Evolutionary conservation across 2,888 invertebrate species (phyloP).

Genomic region (Dysmachus trigonus): DNA sequence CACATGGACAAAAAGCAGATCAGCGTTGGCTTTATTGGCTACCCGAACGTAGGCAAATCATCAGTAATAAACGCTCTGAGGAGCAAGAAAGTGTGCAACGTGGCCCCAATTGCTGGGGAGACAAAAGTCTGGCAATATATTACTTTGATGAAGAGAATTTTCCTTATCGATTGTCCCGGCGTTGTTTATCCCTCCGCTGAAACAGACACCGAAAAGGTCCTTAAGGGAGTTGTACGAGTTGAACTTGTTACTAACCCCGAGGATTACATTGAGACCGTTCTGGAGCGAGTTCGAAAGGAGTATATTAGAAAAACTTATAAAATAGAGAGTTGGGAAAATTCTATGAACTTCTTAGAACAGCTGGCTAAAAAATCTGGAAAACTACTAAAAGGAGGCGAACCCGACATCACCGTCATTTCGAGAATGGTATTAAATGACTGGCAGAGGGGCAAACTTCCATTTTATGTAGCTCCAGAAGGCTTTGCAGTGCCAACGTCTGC

Average conservation of each 20-base stretch:
- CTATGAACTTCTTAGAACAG: constrained; percentile 91
- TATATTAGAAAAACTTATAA: constrained; percentile 92
- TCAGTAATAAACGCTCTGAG: constrained; percentile 97
- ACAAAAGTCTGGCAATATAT: constrained; percentile 99
- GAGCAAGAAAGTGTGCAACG: constrained; percentile 98
- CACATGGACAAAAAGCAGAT: constrained; percentile 98
- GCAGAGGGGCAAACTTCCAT: constrained; percentile 97
- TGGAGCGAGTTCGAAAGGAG: constrained; percentile 87
- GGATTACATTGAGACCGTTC: constrained; percentile 88
- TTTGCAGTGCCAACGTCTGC: constrained; percentile 76
- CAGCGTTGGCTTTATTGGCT: constrained; percentile 98
- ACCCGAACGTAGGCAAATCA: constrained; percentile 98
- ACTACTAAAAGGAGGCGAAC: constrained; percentile 95
- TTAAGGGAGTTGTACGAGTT: constrained; percentile 97
- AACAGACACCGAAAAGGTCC: constrained; percentile 91
- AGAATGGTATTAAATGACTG: constrained; percentile 98
- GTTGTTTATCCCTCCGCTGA: constrained; percentile 97
- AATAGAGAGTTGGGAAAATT: constrained; percentile 80
- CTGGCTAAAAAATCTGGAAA: constrained; percentile 87
- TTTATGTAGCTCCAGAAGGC: constrained; percentile 88
- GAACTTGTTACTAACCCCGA: constrained; percentile 94
- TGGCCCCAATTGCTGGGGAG: constrained; percentile 97
- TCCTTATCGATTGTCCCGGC: constrained; percentile 98
- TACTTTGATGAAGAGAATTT: constrained; percentile 95
- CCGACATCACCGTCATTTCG: constrained; percentile 87